Conservation (phyloP, 2,797 vertebrate species). For the Dendrocincla tyrannina region DNA sequence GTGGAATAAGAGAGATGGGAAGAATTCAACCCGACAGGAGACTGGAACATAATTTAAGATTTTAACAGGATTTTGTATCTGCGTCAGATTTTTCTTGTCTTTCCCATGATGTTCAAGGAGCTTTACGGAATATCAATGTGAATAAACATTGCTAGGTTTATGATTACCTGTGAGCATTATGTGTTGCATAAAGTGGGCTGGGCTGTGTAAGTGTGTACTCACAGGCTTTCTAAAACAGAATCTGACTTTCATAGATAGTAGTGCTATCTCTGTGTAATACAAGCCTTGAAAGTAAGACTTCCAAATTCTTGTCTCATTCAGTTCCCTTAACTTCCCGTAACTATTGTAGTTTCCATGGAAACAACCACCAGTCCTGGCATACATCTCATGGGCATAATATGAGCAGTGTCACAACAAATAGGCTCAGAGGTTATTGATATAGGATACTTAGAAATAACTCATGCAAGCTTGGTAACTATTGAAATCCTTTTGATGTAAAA, state of each 20-base stretch:
- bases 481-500: conserved; percentile 18
- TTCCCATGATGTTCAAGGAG: background rate
- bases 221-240: background rate
- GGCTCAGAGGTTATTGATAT: conserved; percentile 68
- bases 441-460: conserved; percentile 64
- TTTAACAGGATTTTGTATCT: background rate
- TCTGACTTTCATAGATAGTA: background rate
- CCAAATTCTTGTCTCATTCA: background rate
- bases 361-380: background rate
- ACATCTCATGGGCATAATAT: background rate
- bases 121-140: background rate
- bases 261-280: background rate
- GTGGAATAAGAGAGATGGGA: background rate
- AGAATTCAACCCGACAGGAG: background rate
- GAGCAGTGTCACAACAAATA: conserved; percentile 68
- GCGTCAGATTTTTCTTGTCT: background rate
- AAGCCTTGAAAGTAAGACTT: background rate
- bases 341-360: conserved; percentile 50
- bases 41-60: background rate
- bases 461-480: conserved; percentile 47
- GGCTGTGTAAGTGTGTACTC: background rate
- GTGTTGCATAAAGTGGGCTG: background rate
- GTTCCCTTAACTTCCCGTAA: background rate
- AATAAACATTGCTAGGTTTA: background rate
- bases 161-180: background rate